Evolutionary conservation across 2,888 invertebrate genomes (phyloP).

Genomic region (Andrena fulva): DNA sequence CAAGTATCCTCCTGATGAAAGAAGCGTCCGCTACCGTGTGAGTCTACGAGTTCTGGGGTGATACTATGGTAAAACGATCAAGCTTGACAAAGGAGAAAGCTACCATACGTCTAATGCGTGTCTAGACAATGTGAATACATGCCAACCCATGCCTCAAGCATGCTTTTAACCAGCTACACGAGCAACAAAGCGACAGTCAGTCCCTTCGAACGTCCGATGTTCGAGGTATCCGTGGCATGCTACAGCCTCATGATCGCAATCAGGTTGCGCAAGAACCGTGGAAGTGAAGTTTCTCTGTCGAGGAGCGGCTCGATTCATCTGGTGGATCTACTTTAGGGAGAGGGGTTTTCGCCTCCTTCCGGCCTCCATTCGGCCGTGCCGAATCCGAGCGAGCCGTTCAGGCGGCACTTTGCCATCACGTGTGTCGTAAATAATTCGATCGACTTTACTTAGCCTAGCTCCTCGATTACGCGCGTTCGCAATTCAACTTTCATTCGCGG

Average conservation of each 20-base stretch:
- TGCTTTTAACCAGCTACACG: slow-evolving; percentile 48
- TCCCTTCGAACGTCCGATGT: slow-evolving; percentile 60
- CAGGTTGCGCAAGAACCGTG: slow-evolving; percentile 45
- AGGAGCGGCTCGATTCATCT: slow-evolving; percentile 63
- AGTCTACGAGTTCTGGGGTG: slow-evolving; percentile 36
- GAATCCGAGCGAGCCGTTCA: slow-evolving; percentile 23
- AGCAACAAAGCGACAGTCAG: slow-evolving; percentile 46
- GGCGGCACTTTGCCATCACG: slow-evolving; percentile 15
- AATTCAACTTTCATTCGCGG: background rate
- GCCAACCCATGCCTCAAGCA: slow-evolving; percentile 49
- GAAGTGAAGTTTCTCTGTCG: slow-evolving; percentile 59
- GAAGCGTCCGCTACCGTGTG: slow-evolving; percentile 37
- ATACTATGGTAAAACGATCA: slow-evolving; percentile 46
- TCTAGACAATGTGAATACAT: slow-evolving; percentile 29
- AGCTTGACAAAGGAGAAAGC: slow-evolving; percentile 42
- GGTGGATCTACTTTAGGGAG: slow-evolving; percentile 80
- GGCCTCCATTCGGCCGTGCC: slow-evolving; percentile 40
- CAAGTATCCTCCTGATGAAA: slow-evolving; percentile 41
- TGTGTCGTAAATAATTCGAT: slow-evolving; percentile 1
- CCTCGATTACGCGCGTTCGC: background rate
- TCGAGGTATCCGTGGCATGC: slow-evolving; percentile 62
- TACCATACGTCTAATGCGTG: slow-evolving; percentile 33
- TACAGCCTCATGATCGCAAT: slow-evolving; percentile 59
- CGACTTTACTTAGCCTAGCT: no score
- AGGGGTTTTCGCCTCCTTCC: slow-evolving; percentile 71